Conservation (phyloP, 2,797 vertebrate genomes). For the Luscinia luscinia region DNA sequence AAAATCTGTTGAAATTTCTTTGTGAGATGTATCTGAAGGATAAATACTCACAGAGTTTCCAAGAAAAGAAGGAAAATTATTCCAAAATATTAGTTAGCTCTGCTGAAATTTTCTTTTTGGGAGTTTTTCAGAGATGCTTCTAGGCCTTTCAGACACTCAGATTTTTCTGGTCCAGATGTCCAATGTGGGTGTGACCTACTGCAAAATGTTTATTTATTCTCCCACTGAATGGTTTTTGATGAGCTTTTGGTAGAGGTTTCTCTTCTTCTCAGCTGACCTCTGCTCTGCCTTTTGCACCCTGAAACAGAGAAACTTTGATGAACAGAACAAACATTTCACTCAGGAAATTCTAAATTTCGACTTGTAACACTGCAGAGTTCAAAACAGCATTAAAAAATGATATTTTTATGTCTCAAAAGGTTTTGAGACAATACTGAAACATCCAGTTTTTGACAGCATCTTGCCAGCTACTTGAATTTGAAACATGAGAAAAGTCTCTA, state of each 20-base stretch:
- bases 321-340: not conserved
- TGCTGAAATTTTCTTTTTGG: not conserved
- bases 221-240: not conserved
- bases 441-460: not conserved
- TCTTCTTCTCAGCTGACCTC: not conserved
- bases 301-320: not conserved
- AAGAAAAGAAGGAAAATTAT: not conserved
- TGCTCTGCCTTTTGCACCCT: not conserved
- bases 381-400: not conserved
- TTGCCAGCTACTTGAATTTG: slow-evolving; percentile 7
- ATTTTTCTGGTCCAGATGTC: not conserved
- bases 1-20: not conserved
- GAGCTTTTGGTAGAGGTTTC: not conserved
- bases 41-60: not conserved
- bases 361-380: not conserved
- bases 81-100: not conserved
- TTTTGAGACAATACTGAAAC: not conserved
- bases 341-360: not conserved
- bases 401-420: not conserved
- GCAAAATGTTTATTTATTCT: not conserved
- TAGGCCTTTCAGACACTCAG: not conserved
- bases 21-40: not conserved
- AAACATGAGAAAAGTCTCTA: not conserved
- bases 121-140: rapidly evolving
- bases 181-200: not conserved